Conservation (phyloP, 1,140 invertebrate species). For the Scaptomyza pallida region DNA sequence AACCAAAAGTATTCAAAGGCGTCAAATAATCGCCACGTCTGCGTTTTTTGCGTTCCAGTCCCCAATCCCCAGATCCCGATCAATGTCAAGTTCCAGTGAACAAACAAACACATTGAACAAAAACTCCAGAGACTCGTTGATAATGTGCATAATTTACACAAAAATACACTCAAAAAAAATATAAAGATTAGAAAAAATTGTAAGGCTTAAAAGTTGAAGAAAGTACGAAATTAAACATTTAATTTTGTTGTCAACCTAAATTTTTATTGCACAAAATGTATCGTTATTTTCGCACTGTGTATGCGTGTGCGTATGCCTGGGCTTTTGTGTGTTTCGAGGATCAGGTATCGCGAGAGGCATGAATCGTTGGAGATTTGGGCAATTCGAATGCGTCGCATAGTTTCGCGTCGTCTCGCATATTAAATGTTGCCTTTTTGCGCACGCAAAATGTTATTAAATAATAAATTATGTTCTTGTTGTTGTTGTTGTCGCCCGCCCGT, state of each 20-base stretch:
- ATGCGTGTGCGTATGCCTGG: neutral
- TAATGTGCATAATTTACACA: neutral
- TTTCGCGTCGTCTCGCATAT: conserved; percentile 59
- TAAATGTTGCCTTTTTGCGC: conserved; percentile 51
- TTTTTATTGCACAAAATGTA: too few relatives aligned
- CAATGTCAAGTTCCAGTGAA: conserved; percentile 30
- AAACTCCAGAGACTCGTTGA: neutral
- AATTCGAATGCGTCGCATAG: conserved; percentile 49
- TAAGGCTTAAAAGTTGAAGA: too few relatives aligned
- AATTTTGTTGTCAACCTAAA: too few relatives aligned
- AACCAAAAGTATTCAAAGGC: neutral
- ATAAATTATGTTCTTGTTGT: conserved; percentile 70
- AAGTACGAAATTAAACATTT: too few relatives aligned
- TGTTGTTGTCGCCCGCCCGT: conserved; percentile 40
- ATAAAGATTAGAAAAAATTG: too few relatives aligned
- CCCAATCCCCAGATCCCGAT: neutral
- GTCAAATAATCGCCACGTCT: conserved; percentile 33
- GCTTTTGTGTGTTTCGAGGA: neutral
- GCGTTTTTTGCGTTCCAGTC: neutral
- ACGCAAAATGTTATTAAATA: conserved; percentile 54
- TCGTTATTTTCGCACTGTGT: neutral
- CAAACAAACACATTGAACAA: too few relatives aligned
- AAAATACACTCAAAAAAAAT: too few relatives aligned
- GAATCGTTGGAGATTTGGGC: neutral
- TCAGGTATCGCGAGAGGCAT: neutral